phyloP scores from a whole-genome alignment of 2,888 invertebrate genomes.

The Pristionchus exspectatus region DNA sequence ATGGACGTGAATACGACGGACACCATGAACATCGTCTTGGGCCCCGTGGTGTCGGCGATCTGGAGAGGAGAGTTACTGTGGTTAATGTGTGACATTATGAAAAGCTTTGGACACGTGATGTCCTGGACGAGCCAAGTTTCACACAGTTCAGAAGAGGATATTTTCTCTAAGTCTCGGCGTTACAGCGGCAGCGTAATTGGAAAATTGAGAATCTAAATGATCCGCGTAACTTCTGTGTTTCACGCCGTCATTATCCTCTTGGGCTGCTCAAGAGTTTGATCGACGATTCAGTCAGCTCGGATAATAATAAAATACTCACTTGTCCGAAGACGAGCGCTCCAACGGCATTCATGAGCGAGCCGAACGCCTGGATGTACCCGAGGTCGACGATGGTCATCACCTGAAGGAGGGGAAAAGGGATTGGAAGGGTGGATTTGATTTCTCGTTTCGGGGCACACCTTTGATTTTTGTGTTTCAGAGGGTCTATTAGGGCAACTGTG shows the following conservation, averaged over 20 bases:
- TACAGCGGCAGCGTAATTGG: too few species aligned
- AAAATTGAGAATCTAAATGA: too few species aligned
- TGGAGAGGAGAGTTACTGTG: constrained; percentile 55
- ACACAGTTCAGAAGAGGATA: neutral
- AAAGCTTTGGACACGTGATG: neutral
- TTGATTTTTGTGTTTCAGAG: neutral
- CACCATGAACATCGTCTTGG: constrained; percentile 76
- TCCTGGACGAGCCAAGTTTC: neutral
- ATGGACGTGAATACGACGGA: constrained; percentile 74
- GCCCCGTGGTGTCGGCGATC: constrained; percentile 76
- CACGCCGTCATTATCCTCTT: too few species aligned
- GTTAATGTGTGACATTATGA: neutral
- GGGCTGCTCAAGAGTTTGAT: too few species aligned
- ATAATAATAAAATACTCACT: constrained; percentile 55
- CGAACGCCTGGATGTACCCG: constrained; percentile 78
- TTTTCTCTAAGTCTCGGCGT: neutral
- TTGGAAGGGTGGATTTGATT: neutral
- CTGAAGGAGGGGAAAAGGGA: constrained; percentile 51
- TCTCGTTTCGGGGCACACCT: neutral
- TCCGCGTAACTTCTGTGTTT: too few species aligned
- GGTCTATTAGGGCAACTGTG: neutral
- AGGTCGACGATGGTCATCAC: constrained; percentile 78
- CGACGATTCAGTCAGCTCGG: neutral
- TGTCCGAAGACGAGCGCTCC: constrained; percentile 77
- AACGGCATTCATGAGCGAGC: constrained; percentile 76